phyloP scores from a whole-genome alignment of 2,888 invertebrate species.

The Drosophila mimica region DNA sequence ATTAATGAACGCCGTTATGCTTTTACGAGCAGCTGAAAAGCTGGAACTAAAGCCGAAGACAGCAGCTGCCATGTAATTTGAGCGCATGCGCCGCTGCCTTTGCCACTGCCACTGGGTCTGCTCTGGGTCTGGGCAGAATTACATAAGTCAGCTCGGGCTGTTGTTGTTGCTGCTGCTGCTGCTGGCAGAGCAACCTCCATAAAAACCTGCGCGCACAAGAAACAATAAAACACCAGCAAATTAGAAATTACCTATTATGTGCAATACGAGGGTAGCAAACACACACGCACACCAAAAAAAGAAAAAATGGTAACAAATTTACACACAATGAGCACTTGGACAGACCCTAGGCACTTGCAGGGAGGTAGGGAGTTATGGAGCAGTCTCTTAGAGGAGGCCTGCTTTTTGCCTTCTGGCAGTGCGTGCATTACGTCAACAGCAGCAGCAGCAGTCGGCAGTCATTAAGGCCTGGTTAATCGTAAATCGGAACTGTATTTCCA shows the following conservation, averaged over 20 bases:
- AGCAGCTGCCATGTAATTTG: conserved; percentile 68
- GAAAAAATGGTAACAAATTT: conserved; percentile 73
- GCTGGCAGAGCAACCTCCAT: conserved; percentile 44
- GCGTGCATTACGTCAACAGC: conserved; percentile 75
- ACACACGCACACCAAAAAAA: conserved; percentile 19
- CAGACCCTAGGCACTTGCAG: conserved; percentile 18
- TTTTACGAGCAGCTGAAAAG: conserved; percentile 63
- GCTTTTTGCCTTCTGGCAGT: conserved; percentile 56
- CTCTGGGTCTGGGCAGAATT: conserved; percentile 46
- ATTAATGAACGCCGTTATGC: conserved; percentile 81
- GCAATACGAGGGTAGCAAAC: conserved; percentile 54
- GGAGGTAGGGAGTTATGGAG: not conserved
- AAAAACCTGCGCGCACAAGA: conserved; percentile 65
- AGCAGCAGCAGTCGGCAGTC: conserved; percentile 30
- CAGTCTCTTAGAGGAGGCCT: conserved; percentile 9
- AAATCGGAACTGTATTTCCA: conserved; percentile 69
- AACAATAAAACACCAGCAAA: conserved; percentile 80
- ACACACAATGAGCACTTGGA: conserved; percentile 73
- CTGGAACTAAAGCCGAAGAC: conserved; percentile 25
- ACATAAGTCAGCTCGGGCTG: conserved; percentile 25
- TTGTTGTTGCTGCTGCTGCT: conserved; percentile 3
- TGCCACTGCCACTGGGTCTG: conserved; percentile 43
- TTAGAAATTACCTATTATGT: conserved; percentile 79
- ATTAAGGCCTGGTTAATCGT: conserved; percentile 52
- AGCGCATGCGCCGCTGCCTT: conserved; percentile 71